A percentile compares a stretch with the other conserved stretches of the same genome.
phyloP scores from a whole-genome alignment of 2,888 invertebrate genomes.

The Steinernema scapterisci region DNA sequence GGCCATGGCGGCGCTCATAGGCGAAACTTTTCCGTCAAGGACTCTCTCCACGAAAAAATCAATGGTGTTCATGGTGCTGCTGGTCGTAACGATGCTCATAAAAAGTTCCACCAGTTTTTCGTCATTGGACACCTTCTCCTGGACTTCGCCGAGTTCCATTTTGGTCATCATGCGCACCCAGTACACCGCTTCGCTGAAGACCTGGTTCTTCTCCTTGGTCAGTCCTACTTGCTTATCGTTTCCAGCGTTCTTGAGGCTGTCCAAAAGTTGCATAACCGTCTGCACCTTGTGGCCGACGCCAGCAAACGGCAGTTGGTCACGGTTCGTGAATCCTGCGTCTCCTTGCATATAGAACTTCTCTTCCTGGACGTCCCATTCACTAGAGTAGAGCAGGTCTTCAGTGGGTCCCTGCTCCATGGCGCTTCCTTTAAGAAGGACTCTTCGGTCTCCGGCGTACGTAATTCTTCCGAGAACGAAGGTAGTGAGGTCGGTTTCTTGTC shows the following conservation, averaged over 20 bases:
- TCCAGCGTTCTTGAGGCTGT: not conserved
- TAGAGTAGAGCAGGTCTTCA: constrained; percentile 52
- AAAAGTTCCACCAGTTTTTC: not conserved
- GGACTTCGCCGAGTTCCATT: not conserved
- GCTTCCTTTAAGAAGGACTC: no score
- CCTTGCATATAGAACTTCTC: constrained; percentile 58
- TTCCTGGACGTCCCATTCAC: constrained; percentile 47
- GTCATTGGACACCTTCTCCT: not conserved
- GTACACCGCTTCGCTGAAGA: not conserved
- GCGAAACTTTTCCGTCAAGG: constrained; percentile 41
- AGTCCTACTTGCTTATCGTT: not conserved
- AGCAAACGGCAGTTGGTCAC: not conserved
- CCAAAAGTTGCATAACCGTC: not conserved
- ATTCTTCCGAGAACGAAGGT: not conserved
- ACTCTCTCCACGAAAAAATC: constrained; percentile 50
- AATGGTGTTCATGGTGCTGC: constrained; percentile 50
- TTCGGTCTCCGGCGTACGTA: not conserved
- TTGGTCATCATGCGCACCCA: constrained; percentile 8
- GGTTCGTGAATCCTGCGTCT: constrained; percentile 46
- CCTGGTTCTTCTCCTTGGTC: not conserved
- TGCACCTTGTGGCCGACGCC: not conserved
- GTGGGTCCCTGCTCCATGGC: not conserved
- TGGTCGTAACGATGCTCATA: constrained; percentile 39
- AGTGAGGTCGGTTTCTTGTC: not conserved
- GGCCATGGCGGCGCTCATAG: constrained; percentile 47